Evolutionary conservation across 2,797 vertebrate genomes (phyloP).

Genomic region (Coilia nasus): DNA sequence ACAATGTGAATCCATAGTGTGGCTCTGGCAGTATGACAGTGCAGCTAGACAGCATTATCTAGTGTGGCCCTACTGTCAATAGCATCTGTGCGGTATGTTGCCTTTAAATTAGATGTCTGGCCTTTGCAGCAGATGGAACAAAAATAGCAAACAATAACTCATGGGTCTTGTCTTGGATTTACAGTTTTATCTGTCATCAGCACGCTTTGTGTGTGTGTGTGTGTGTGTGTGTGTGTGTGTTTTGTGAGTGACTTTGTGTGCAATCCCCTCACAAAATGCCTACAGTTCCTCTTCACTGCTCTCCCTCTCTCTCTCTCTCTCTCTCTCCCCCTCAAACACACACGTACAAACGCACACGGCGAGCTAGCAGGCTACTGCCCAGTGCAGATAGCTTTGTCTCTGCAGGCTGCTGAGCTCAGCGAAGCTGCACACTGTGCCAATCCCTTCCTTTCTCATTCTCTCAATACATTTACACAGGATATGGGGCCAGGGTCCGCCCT

Average conservation of each 20-base stretch:
- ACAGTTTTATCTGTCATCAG: not conserved
- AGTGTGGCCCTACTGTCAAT: not conserved
- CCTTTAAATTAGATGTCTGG: not conserved
- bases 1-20: not conserved
- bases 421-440: conserved; percentile 68
- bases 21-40: not conserved
- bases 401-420: conserved; percentile 76
- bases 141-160: not conserved
- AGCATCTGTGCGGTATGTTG: not conserved
- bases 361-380: conserved; percentile 41
- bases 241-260: not conserved
- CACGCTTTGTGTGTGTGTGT: not conserved
- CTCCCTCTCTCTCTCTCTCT: not conserved
- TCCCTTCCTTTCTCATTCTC: conserved; percentile 67
- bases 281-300: not conserved
- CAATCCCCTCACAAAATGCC: not conserved
- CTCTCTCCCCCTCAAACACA: no score
- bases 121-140: not conserved
- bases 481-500: conserved; percentile 66
- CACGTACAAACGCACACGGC: no score
- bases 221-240: not conserved
- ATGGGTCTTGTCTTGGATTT: not conserved
- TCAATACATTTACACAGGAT: conserved; percentile 70
- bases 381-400: conserved; percentile 53
- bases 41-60: not conserved